These are phyloP conservation scores for Mustela lutreola DNA, from an alignment of 2,113 vertebrate genomes.

Conservation along the genomic window DNA sequence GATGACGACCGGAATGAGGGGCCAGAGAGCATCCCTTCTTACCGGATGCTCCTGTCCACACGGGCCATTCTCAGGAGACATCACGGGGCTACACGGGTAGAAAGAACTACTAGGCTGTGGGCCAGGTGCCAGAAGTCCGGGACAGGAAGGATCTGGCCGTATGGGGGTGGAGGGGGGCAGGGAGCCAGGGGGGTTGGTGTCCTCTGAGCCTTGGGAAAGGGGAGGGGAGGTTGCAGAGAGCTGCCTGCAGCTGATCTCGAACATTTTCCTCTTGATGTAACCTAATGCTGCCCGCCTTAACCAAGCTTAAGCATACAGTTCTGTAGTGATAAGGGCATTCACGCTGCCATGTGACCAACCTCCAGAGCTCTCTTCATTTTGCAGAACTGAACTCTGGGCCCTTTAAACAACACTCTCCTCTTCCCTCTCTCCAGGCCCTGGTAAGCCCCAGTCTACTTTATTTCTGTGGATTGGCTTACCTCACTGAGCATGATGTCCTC, in stretches of 20 bases:
- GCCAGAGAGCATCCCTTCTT: neutral
- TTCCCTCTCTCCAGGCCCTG: neutral
- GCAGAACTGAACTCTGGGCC: neutral
- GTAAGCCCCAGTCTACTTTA: neutral
- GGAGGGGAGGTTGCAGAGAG: neutral
- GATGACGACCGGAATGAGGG: accelerated
- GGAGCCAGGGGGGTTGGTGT: neutral
- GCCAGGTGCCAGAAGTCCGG: neutral
- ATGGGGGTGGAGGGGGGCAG: accelerated
- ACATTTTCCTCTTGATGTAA: neutral
- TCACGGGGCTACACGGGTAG: neutral
- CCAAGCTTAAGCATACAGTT: neutral
- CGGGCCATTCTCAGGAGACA: neutral
- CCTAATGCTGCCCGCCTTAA: neutral
- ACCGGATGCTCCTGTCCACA: neutral
- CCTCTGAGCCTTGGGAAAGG: neutral
- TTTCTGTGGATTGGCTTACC: neutral
- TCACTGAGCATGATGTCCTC: neutral
- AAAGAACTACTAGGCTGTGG: neutral
- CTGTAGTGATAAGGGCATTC: neutral
- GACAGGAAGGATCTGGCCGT: neutral
- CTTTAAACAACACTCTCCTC: neutral
- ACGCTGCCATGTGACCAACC: neutral
- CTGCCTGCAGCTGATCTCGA: neutral
- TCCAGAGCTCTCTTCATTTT: neutral